A percentile compares a stretch with the other conserved stretches of the same genome.
These are phyloP conservation scores for Hydractinia echinata DNA, from an alignment of 30 jellyfish, hydroid and myxozoan genomes.

Conservation along the genomic window DNA sequence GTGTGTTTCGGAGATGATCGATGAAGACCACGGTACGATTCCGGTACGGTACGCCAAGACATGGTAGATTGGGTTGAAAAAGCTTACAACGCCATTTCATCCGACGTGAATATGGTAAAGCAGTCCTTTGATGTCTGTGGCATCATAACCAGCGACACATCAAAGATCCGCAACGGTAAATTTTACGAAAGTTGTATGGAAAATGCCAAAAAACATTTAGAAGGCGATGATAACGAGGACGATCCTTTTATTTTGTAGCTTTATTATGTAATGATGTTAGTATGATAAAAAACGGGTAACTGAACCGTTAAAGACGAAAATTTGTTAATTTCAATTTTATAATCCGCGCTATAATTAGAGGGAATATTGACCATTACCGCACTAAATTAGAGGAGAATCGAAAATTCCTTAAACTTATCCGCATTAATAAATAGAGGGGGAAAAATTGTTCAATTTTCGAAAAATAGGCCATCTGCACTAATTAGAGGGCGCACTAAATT, in stretches of 20 bases:
- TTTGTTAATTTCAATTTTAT: not conserved
- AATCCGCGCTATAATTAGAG: constrained; percentile 6
- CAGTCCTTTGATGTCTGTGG: constrained; percentile 12
- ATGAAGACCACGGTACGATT: not conserved
- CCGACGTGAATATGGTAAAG: not conserved
- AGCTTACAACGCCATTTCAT: not conserved
- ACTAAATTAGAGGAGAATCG: no score
- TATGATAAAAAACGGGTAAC: not conserved
- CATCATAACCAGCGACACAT: not conserved
- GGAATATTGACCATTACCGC: no score
- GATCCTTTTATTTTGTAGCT: constrained; percentile 17
- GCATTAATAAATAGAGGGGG: no score
- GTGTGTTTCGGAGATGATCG: not conserved
- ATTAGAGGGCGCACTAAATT: no score
- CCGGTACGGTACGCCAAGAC: not conserved
- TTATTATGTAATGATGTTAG: no score
- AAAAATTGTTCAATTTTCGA: no score
- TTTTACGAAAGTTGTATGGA: constrained; percentile 20
- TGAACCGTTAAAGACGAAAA: not conserved
- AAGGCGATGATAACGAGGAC: not conserved
- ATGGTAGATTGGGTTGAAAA: constrained; percentile 14
- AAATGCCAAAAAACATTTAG: not conserved
- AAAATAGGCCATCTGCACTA: no score
- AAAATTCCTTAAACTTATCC: no score
- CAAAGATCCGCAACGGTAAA: not conserved